phyloP scores from a whole-genome alignment of 2,888 invertebrate species.

The Cosmorhoe ocellata region DNA sequence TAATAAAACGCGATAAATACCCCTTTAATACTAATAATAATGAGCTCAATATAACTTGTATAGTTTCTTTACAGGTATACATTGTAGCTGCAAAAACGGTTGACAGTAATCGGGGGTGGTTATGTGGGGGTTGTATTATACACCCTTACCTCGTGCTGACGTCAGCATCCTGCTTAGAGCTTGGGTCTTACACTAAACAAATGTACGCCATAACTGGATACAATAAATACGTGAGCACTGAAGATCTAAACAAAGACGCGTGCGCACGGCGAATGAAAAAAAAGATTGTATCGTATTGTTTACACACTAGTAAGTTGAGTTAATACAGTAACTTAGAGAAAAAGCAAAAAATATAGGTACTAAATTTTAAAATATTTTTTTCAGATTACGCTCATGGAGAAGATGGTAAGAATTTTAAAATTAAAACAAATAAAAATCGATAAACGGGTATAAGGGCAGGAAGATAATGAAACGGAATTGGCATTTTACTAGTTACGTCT shows the following conservation, averaged over 20 bases:
- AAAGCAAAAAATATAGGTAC: no score
- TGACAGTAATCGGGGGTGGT: neutral
- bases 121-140: conserved; percentile 16
- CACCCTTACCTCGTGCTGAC: conserved; percentile 36
- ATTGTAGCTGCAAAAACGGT: neutral
- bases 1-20: no score
- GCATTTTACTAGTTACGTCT: no score
- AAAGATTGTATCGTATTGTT: conserved; percentile 32
- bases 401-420: neutral
- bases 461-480: no score
- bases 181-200: neutral
- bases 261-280: conserved; percentile 40
- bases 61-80: conserved; percentile 3
- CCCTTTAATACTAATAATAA: no score
- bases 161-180: conserved; percentile 33
- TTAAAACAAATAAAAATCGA: no score
- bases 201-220: conserved; percentile 44
- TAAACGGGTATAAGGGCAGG: no score
- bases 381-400: neutral
- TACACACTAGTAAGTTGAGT: conserved; percentile 2
- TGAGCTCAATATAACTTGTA: no score
- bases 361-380: no score
- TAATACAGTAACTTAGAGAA: no score
- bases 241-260: conserved; percentile 27
- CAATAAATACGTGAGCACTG: conserved; percentile 33